Evolutionary conservation across 2,113 vertebrate species (phyloP), one percentile per base, ranked within the genome.

Genomic region (Ceyx cyanopectus): DNA sequence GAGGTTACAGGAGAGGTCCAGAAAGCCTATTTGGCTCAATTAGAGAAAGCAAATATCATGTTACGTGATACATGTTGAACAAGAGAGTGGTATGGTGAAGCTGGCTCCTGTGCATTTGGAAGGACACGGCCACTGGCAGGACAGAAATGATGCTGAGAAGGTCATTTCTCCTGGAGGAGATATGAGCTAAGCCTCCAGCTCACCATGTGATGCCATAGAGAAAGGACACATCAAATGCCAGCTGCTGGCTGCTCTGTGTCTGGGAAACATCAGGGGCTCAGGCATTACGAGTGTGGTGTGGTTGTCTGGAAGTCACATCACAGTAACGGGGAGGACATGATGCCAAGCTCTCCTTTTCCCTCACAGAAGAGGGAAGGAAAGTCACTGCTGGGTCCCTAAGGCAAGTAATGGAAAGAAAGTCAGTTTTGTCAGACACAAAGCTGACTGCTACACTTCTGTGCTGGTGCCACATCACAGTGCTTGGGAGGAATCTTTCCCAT

Each of bases 131-230:
- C 20, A 17, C 61, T 82, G 3, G 1, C 19, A 46, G 60, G 67
- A 46, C 69, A 81, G 58, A 73, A 80, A 53, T 17, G 5, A 18
- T n/a, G 20, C 24, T 66, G 90, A 19, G 77, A 76, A 94, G 27
- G 27, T 50, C 7, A 30, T 50, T 90, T 79, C 32, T 92, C 17
- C 23, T 34, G 24, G 32, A 61, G 62, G 7, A 75, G 18, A 15
- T 73, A n/a, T 0, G 1, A 75, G 54, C 50, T 69, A 26, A 82
- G 54, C 51, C 26, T 27, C 22, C 40, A 32, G 37, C 54, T 92
- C 2, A 0, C 62, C 2, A 3, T 9, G 56, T 23, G n/a, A 69
- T 60, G 15, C 0, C 0, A 37, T 34, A 37, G 40, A 81, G 62
- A 63, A 61, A 1, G 37, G 67, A 24, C 58, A 89, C 30, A 40